Conservation (phyloP, 1,140 invertebrate species). For the Heliconius hermathena region DNA sequence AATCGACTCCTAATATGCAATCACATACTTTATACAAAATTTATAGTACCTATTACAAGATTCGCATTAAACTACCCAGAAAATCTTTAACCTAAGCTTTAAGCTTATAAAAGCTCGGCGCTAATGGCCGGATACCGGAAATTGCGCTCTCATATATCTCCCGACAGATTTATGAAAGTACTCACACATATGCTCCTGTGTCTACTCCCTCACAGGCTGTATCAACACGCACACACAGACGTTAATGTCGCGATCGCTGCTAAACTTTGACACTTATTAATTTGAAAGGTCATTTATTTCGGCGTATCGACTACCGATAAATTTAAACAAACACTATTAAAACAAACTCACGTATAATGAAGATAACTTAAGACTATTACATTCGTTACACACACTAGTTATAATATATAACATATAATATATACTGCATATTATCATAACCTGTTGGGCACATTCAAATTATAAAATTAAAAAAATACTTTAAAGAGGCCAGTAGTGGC, state of each 20-base stretch:
- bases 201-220: slow-evolving; percentile 57
- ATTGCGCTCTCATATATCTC: slow-evolving; percentile 93
- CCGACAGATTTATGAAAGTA: slow-evolving; percentile 93
- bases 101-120: slow-evolving; percentile 84
- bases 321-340: slow-evolving; percentile 54
- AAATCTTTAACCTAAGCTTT: slow-evolving; percentile 84
- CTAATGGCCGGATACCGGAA: slow-evolving; percentile 93
- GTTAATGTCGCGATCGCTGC: slow-evolving; percentile 50
- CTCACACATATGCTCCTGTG: slow-evolving; percentile 78
- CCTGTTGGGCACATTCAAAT: too few species aligned
- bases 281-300: slow-evolving; percentile 74
- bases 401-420: background rate
- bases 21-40: slow-evolving; percentile 81
- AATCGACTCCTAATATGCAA: slow-evolving; percentile 80
- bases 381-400: slow-evolving; percentile 19
- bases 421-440: background rate
- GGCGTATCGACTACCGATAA: slow-evolving; percentile 49
- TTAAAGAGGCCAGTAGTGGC: too few species aligned
- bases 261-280: slow-evolving; percentile 76
- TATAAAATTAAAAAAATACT: too few species aligned
- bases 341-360: slow-evolving; percentile 34
- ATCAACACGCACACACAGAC: slow-evolving; percentile 49
- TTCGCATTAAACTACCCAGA: slow-evolving; percentile 82
- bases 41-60: slow-evolving; percentile 82
- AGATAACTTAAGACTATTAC: slow-evolving; percentile 18